Conservation (phyloP, 2,888 invertebrate genomes). For the Elysia crispata region DNA sequence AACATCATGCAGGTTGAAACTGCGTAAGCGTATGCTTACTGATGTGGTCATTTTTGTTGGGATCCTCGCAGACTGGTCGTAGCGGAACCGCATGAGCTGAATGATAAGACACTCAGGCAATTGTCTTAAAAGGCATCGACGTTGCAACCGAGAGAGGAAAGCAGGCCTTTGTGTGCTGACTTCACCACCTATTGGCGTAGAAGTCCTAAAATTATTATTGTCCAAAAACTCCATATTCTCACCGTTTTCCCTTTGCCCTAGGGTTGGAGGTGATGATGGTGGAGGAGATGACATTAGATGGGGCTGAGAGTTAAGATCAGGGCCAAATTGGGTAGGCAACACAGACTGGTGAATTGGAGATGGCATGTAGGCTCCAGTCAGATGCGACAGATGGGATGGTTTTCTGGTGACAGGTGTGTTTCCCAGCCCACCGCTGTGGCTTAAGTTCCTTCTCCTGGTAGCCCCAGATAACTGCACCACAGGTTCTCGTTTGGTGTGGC, state of each 20-base stretch:
- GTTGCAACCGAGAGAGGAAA: constrained; percentile 61
- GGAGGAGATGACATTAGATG: constrained; percentile 1
- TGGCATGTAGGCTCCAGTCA: constrained; percentile 10
- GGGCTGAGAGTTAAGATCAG: constrained; percentile 6
- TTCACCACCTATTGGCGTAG: constrained; percentile 65
- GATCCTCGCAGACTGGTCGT: constrained; percentile 61
- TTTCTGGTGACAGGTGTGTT: constrained; percentile 18
- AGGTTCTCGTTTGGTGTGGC: background rate
- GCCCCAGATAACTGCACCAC: background rate
- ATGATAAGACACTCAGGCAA: constrained; percentile 75
- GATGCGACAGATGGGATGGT: constrained; percentile 18
- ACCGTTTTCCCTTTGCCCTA: background rate
- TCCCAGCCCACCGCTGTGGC: background rate
- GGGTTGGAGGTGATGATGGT: background rate
- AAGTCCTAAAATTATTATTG: constrained; percentile 61
- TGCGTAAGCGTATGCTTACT: constrained; percentile 67
- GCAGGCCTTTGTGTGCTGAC: constrained; percentile 32
- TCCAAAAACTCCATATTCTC: constrained; percentile 47
- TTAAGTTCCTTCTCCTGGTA: background rate
- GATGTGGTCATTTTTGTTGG: constrained; percentile 69
- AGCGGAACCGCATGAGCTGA: constrained; percentile 73
- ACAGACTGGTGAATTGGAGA: constrained; percentile 43
- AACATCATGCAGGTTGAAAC: constrained; percentile 68
- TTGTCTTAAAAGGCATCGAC: constrained; percentile 71
- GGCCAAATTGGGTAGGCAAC: constrained; percentile 22